Evolutionary conservation across 2,888 invertebrate species (phyloP).

Genomic region (Nebria salina): DNA sequence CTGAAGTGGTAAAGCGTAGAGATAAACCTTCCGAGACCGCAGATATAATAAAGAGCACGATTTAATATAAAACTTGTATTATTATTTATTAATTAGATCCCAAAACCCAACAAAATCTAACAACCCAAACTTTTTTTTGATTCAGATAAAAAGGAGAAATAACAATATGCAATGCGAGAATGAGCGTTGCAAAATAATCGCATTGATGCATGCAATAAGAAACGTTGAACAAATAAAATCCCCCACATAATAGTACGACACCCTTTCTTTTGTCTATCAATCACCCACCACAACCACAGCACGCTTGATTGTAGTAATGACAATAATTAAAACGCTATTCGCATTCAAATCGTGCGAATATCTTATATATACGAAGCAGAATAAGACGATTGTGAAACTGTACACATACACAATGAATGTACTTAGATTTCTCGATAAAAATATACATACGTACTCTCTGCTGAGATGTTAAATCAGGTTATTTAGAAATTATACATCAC

Average conservation of each 20-base stretch:
- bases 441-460: not conserved
- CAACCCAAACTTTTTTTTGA: too few relatives aligned
- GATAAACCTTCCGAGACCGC: too few relatives aligned
- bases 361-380: not conserved
- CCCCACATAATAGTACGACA: constrained; percentile 11
- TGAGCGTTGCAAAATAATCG: constrained; percentile 20
- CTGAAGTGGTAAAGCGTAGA: too few relatives aligned
- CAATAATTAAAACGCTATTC: constrained; percentile 30
- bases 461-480: not conserved
- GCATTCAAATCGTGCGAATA: constrained; percentile 1
- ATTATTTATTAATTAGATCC: too few relatives aligned
- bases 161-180: not conserved
- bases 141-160: too few relatives aligned
- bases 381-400: not conserved
- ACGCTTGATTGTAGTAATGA: constrained; percentile 20
- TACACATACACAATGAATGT: not conserved
- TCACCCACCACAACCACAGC: constrained; percentile 16
- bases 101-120: too few relatives aligned
- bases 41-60: too few relatives aligned
- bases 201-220: constrained; percentile 8
- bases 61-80: too few relatives aligned
- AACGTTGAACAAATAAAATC: constrained; percentile 9
- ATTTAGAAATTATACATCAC: not conserved
- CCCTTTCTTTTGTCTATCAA: constrained; percentile 34
- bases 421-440: not conserved